Base-by-base conservation (phyloP, 2,797 vertebrate species). In the Hoplostethus atlanticus region DNA sequence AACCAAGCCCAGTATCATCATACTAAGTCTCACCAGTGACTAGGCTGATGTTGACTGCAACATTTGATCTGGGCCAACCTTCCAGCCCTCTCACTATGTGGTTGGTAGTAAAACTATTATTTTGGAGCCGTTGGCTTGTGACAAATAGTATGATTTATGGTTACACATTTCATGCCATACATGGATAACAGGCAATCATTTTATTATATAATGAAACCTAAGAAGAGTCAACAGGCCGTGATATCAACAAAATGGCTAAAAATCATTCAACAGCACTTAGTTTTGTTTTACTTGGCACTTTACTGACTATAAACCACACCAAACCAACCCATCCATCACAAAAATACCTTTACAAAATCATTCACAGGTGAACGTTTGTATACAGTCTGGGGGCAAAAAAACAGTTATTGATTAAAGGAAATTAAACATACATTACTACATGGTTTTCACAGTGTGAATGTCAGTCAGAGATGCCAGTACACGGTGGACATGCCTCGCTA, bases 111-210 rank as follows among this genome's bases (percentile, higher is more conserved):
- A 79, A 87, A 77, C 63, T 80, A 72, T 83, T 80, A 86, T 87
- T 92, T 87, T 88, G 76, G 81, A 88, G 75, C 60, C 21, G 57
- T 80, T 86, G 72, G 69, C 75, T 89, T 74, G 73, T 86, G 82
- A 86, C 80, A 89, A 90, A 87, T 75, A 42, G 54, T 73, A 80
- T 87, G 86, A 92, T 91, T 90, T 79, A 84, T 88, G 80, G 80
- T 86, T 84, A 76, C 64, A 71, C 57, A 74, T 85, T 87, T 88
- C 73, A 86, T 88, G 68, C 84, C 73, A 81, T 81, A 71, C 75
- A 71, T 64, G 73, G 91, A 86, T 76, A 88, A 84, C 60, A 78
- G 83, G 74, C 78, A 84, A 87, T 86, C 71, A 81, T 86, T 84
- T 88, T 63, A 80, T 77, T 83, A 84, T 57, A 67, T 59, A 79